Evolutionary conservation across 2,797 vertebrate genomes (phyloP).

Genomic region (Spheniscus humboldti): DNA sequence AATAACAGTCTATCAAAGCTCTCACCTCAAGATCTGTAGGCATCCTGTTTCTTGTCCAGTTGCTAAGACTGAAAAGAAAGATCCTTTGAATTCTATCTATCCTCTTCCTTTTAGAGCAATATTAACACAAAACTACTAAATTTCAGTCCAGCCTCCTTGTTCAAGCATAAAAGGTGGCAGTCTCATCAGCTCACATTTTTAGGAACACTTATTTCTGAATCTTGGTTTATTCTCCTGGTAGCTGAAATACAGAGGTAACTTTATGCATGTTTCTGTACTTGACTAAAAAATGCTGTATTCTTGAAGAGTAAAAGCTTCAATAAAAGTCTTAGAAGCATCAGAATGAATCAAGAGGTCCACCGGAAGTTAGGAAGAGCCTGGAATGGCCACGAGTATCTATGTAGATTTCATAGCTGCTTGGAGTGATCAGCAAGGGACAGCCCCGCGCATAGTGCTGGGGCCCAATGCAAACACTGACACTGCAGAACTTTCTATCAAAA

Average conservation of each 20-base stretch:
- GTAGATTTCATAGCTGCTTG: neutral
- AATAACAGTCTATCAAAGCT: neutral
- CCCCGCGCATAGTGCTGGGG: neutral
- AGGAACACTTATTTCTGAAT: neutral
- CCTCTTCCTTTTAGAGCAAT: neutral
- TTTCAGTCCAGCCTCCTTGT: neutral
- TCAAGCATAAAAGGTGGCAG: neutral
- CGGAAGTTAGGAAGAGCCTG: neutral
- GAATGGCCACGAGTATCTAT: neutral
- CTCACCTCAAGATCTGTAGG: neutral
- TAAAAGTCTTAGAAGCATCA: neutral
- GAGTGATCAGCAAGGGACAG: neutral
- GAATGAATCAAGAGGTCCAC: neutral
- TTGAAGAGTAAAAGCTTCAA: neutral
- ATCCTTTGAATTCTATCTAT: neutral
- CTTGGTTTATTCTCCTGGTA: neutral
- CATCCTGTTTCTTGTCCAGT: neutral
- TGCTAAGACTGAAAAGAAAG: neutral
- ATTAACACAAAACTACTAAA: neutral
- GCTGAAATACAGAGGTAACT: neutral
- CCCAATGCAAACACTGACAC: neutral
- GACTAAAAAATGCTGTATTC: neutral
- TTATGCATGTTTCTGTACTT: fast-evolving
- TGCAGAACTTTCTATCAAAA: neutral
- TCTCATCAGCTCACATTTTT: neutral